These are phyloP conservation scores for Malurus alboscapulatus DNA, from an alignment of 2,113 vertebrate genomes.

Conservation along the genomic window DNA sequence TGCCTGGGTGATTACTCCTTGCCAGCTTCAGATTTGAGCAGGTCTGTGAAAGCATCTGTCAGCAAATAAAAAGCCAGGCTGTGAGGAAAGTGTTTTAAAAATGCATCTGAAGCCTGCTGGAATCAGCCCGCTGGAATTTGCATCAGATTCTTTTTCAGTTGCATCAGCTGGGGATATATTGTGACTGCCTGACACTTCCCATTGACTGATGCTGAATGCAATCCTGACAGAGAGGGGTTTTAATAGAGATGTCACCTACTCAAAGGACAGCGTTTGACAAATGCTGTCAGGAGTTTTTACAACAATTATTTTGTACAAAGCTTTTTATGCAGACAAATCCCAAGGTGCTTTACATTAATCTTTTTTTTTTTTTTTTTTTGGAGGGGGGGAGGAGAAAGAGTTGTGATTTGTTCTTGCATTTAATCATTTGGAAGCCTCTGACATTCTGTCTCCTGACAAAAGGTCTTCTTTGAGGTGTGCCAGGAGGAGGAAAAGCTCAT, in stretches of 20 bases:
- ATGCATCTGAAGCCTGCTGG: conserved; percentile 11
- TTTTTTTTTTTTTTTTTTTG: neutral
- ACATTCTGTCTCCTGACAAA: neutral
- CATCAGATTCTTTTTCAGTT: conserved; percentile 20
- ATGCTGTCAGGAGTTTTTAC: neutral
- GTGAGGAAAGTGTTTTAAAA: neutral
- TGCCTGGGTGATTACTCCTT: neutral
- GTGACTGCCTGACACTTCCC: conserved; percentile 27
- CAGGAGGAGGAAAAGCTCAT: neutral
- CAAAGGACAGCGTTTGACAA: neutral
- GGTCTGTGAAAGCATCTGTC: conserved; percentile 24
- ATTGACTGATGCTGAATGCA: neutral
- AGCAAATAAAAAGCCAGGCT: conserved; percentile 21
- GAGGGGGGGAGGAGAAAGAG: neutral
- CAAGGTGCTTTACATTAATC: conserved; percentile 3
- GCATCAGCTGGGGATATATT: conserved; percentile 44
- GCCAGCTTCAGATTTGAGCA: neutral
- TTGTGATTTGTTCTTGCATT: conserved; percentile 2
- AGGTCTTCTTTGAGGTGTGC: neutral
- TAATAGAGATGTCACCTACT: conserved; percentile 34
- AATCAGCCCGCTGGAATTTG: conserved; percentile 47
- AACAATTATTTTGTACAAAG: neutral
- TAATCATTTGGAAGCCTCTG: neutral
- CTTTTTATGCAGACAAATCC: neutral
- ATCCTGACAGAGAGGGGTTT: conserved; percentile 14